phyloP scores from a whole-genome alignment of 2,888 invertebrate genomes.

The Drosophila koepferae region DNA sequence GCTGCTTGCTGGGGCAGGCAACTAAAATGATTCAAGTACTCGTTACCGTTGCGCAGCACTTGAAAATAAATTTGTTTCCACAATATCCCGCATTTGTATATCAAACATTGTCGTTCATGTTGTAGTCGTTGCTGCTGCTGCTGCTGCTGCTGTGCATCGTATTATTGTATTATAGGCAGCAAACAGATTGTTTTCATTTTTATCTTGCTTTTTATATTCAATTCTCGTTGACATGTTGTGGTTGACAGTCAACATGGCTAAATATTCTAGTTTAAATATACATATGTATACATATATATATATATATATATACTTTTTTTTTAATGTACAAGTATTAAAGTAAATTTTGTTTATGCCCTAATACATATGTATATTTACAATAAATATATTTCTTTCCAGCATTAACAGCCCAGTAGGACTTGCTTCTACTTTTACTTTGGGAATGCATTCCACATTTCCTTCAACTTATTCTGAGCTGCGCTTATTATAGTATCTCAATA shows the following conservation, averaged over 20 bases:
- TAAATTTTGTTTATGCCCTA: not conserved
- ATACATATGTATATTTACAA: too few relatives aligned
- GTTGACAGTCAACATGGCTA: not conserved
- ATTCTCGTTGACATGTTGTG: slow-evolving; percentile 40
- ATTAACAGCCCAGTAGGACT: not conserved
- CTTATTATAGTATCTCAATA: too few relatives aligned
- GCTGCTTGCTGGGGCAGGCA: slow-evolving; percentile 27
- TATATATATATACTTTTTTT: not conserved
- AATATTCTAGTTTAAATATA: slow-evolving; percentile 2
- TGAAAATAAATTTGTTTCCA: slow-evolving; percentile 76
- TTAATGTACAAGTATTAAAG: not conserved
- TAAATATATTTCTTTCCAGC: too few relatives aligned
- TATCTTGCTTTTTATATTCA: slow-evolving; percentile 62
- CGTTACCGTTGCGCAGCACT: slow-evolving; percentile 67
- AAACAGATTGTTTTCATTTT: slow-evolving; percentile 61
- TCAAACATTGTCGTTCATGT: slow-evolving; percentile 19
- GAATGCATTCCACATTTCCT: too few relatives aligned
- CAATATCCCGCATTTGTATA: slow-evolving; percentile 56
- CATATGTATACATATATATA: not conserved
- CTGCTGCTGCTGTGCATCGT: slow-evolving; percentile 44
- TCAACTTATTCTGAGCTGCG: not conserved
- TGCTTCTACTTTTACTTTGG: not conserved
- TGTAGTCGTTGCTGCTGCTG: slow-evolving; percentile 13
- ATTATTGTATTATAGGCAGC: slow-evolving; percentile 50
- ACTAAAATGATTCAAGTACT: slow-evolving; percentile 65